phyloP scores from a whole-genome alignment of 2,113 vertebrate species.

The Elgaria multicarinata region DNA sequence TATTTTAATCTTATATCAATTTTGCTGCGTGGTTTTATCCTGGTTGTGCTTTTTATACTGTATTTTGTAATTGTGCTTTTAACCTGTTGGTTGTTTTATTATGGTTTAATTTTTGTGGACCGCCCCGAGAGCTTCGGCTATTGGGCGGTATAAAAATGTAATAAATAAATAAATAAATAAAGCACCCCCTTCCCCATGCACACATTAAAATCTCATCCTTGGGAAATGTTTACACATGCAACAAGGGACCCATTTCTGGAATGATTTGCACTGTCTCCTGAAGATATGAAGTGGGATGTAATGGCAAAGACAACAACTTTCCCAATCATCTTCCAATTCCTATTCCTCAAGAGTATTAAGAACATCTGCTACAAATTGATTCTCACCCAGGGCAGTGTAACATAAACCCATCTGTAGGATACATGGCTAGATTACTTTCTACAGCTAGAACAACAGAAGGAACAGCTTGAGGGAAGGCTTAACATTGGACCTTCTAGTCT shows the following conservation, averaged over 20 bases:
- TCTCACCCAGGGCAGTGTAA: neutral
- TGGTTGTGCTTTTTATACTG: no score
- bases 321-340: neutral
- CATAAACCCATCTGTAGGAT: neutral
- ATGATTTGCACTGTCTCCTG: neutral
- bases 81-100: no score
- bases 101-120: no score
- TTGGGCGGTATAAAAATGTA: no score
- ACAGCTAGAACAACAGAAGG: neutral
- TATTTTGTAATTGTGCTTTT: no score
- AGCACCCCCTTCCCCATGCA: neutral
- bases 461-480: neutral
- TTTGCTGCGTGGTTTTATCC: no score
- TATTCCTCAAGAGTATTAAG: neutral
- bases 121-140: no score
- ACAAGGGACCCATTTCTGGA: neutral
- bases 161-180: no score
- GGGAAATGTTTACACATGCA: neutral
- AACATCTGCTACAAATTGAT: neutral
- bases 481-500: neutral
- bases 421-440: neutral
- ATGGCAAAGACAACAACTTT: neutral
- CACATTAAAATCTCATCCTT: neutral
- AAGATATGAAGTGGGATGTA: neutral
- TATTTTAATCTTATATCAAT: no score